Percentiles rank a stretch among this genome's conserved stretches.
These are phyloP conservation scores for Cantharis rufa DNA, from an alignment of 2,888 invertebrate species.

Conservation along the genomic window DNA sequence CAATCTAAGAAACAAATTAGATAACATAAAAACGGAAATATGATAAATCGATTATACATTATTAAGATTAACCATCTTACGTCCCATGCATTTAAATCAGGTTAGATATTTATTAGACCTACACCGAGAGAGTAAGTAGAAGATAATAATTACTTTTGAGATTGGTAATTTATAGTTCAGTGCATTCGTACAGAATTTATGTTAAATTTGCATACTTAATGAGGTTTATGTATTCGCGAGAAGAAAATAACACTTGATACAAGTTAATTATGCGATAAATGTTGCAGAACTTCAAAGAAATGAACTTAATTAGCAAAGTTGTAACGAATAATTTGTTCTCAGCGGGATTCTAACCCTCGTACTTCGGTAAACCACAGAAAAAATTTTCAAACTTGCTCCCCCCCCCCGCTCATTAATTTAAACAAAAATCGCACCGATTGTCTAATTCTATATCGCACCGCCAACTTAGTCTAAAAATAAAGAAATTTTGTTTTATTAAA, in stretches of 20 bases:
- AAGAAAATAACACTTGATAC: background rate
- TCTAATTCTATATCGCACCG: no score
- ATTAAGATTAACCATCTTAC: background rate
- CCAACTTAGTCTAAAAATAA: no score
- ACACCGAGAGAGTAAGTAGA: background rate
- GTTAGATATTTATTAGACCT: background rate
- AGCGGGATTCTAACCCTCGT: background rate
- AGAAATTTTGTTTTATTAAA: background rate
- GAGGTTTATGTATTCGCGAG: background rate
- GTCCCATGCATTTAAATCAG: background rate
- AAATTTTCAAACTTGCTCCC: no score
- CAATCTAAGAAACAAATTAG: background rate
- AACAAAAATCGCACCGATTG: no score
- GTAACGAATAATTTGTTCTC: background rate
- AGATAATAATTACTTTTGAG: background rate
- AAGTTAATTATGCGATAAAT: background rate
- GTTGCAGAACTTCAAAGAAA: background rate
- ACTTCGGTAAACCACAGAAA: background rate
- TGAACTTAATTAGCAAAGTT: background rate
- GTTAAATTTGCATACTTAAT: background rate
- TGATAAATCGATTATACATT: background rate
- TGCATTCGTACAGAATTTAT: background rate
- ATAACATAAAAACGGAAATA: background rate
- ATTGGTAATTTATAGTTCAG: background rate
- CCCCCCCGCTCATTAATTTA: no score